These are phyloP conservation scores for Ormyrus thymus DNA, from an alignment of 2,888 invertebrate species.

Conservation along the genomic window DNA sequence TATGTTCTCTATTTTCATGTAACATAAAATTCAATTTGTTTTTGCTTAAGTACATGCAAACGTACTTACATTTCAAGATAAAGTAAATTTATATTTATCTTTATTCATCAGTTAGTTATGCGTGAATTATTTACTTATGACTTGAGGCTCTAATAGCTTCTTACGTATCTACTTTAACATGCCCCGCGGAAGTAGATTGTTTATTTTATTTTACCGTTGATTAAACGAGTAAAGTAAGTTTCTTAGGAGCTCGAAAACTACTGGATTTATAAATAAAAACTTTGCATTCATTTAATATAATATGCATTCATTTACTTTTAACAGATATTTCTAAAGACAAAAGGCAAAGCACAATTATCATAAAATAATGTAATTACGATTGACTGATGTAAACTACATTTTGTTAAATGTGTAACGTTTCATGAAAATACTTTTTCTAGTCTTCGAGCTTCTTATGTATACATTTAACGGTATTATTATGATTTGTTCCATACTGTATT, in stretches of 20 bases:
- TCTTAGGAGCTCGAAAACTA: slow-evolving; percentile 45
- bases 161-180: slow-evolving; percentile 66
- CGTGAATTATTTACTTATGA: slow-evolving; percentile 39
- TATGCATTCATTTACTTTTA: not conserved
- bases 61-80: slow-evolving; percentile 18
- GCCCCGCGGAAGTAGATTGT: slow-evolving; percentile 67
- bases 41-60: slow-evolving; percentile 41
- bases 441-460: slow-evolving; percentile 46
- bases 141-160: slow-evolving; percentile 64
- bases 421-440: not conserved
- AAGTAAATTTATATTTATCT: slow-evolving; percentile 26
- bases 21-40: not conserved
- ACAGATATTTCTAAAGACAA: not conserved
- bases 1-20: slow-evolving; percentile 20
- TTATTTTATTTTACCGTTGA: slow-evolving; percentile 52
- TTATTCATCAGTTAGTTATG: slow-evolving; percentile 14
- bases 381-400: not conserved
- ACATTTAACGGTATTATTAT: slow-evolving; percentile 47
- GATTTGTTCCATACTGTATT: slow-evolving; percentile 55
- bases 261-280: slow-evolving; percentile 3
- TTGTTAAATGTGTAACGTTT: not conserved
- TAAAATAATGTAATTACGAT: too few species aligned
- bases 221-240: slow-evolving; percentile 49
- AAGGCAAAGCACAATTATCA: not conserved
- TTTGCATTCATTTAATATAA: too few species aligned